A percentile compares a stretch with the other conserved stretches of the same genome.
Conservation (phyloP, 2,888 invertebrate species). For the Ophion obscuratus region DNA sequence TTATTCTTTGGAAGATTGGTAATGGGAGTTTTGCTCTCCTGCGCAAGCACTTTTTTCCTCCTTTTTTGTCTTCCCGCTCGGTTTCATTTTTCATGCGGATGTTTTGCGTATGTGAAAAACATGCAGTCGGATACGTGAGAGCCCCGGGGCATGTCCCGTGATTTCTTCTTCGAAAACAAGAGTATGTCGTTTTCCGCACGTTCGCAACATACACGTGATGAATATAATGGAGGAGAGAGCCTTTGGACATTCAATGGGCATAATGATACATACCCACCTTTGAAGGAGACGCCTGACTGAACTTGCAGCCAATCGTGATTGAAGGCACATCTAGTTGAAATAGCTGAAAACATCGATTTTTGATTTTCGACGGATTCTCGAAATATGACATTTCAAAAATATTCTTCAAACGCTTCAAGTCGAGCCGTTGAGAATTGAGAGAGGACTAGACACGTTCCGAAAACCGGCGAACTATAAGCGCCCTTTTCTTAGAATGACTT, state of each 20-base stretch:
- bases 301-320: too few relatives aligned
- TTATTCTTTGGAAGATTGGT: conserved; percentile 54
- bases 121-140: conserved; percentile 39
- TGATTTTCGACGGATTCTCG: too few relatives aligned
- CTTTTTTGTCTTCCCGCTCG: conserved; percentile 3
- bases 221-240: conserved; percentile 35
- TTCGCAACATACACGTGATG: conserved; percentile 1
- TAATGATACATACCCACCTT: neutral
- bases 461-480: too few relatives aligned
- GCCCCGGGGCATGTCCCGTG: conserved; percentile 59
- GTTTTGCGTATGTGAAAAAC: conserved; percentile 31
- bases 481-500: too few relatives aligned
- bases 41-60: conserved; percentile 16
- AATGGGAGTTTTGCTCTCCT: conserved; percentile 58
- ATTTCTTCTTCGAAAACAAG: conserved; percentile 57
- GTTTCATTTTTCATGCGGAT: conserved; percentile 25
- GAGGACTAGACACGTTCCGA: too few relatives aligned
- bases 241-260: conserved; percentile 13
- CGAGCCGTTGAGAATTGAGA: too few relatives aligned
- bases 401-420: too few relatives aligned
- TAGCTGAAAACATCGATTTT: too few relatives aligned
- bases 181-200: conserved; percentile 24
- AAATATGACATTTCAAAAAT: too few relatives aligned
- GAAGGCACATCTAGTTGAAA: too few relatives aligned
- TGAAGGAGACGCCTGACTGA: too few relatives aligned